Percentiles rank a stretch among this genome's conserved stretches.
Evolutionary conservation across 2,888 invertebrate species (phyloP).

Genomic region (Cancer borealis): DNA sequence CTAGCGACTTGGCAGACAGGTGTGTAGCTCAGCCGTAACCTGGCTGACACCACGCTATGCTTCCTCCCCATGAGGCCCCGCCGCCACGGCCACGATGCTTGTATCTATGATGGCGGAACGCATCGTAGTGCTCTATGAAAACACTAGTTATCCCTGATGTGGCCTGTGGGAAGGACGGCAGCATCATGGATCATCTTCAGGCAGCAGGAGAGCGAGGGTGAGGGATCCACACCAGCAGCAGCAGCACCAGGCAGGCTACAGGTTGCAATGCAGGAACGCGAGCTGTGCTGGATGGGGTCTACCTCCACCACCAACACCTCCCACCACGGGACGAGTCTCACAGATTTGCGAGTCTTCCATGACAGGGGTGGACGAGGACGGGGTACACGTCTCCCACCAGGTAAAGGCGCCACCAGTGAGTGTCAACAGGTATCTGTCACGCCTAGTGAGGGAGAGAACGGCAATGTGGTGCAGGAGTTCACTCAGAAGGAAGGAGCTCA

Average conservation of each 20-base stretch:
- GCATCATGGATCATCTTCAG: neutral
- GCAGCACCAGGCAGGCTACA: neutral
- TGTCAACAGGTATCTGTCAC: too few relatives aligned
- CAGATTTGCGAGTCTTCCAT: too few relatives aligned
- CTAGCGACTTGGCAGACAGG: conserved; percentile 8
- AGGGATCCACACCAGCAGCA: neutral
- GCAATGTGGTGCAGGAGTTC: too few relatives aligned
- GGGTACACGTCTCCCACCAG: too few relatives aligned
- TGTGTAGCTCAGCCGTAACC: conserved; percentile 23
- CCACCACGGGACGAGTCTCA: too few relatives aligned
- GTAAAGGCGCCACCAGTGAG: too few relatives aligned
- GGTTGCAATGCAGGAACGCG: too few relatives aligned
- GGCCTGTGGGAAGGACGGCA: neutral
- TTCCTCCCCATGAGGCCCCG: conserved; percentile 3
- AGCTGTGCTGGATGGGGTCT: too few relatives aligned
- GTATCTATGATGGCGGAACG: neutral
- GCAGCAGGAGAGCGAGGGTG: conserved; percentile 36
- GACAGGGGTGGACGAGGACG: too few relatives aligned
- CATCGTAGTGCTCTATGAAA: conserved; percentile 17
- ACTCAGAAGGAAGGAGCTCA: too few relatives aligned
- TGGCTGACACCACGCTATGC: conserved; percentile 36
- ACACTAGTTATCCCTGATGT: neutral
- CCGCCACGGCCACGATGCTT: neutral
- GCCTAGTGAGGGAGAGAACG: too few relatives aligned
- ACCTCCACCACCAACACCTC: too few relatives aligned